Evolutionary conservation across 2,888 invertebrate species (phyloP).

Genomic region (Dasysyrphus albostriatus): DNA sequence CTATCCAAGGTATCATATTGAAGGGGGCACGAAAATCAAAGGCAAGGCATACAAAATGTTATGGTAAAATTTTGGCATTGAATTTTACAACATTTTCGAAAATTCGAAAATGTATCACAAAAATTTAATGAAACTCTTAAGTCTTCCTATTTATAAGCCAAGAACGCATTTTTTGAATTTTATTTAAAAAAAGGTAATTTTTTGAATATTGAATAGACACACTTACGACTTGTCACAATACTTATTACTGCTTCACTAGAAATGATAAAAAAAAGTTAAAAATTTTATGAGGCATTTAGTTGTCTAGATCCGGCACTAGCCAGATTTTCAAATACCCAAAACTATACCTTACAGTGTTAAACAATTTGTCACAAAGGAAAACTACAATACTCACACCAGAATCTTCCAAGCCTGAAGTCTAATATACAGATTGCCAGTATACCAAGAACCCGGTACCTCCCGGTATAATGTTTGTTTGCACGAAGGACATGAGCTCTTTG

Average conservation of each 20-base stretch:
- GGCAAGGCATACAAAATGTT: background rate
- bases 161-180: too few species aligned
- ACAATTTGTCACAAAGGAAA: conserved; percentile 43
- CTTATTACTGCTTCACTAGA: too few species aligned
- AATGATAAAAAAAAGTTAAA: background rate
- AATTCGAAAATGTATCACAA: too few species aligned
- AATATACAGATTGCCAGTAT: background rate
- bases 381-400: conserved; percentile 11
- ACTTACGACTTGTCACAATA: too few species aligned
- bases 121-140: too few species aligned
- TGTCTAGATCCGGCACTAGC: background rate
- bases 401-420: background rate
- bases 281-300: background rate
- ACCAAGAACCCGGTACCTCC: background rate
- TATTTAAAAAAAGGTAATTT: too few species aligned
- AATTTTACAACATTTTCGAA: background rate
- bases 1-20: background rate
- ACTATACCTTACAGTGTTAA: conserved; percentile 28
- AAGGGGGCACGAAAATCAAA: background rate
- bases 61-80: too few species aligned
- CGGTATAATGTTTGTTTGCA: conserved; percentile 29
- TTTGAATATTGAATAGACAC: too few species aligned
- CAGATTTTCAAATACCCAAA: background rate
- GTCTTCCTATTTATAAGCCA: too few species aligned
- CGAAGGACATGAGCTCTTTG: conserved; percentile 61